A percentile compares a stretch with the other conserved stretches of the same genome.
Evolutionary conservation across 2,797 vertebrate species (phyloP).

Genomic region (Bucorvus abyssinicus): DNA sequence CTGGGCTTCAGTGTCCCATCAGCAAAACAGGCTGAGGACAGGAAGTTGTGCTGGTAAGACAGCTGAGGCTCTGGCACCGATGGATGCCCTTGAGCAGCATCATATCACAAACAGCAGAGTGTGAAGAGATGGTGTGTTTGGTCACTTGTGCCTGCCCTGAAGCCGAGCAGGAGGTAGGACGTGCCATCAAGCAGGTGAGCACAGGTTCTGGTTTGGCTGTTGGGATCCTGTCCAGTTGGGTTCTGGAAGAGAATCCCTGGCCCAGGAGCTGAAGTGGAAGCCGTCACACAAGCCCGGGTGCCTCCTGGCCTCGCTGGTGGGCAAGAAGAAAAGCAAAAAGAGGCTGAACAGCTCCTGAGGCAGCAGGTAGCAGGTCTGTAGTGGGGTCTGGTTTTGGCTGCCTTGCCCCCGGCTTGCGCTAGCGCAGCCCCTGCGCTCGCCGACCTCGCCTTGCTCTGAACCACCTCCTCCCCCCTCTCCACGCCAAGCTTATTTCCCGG

Average conservation of each 20-base stretch:
- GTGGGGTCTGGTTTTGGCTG: background rate
- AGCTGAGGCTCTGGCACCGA: background rate
- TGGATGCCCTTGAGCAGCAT: background rate
- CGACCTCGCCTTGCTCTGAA: background rate
- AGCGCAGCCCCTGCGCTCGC: background rate
- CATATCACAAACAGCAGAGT: fast-evolving
- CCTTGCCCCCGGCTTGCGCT: background rate
- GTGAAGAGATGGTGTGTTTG: background rate
- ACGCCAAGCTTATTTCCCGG: conserved; percentile 66
- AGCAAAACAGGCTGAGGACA: background rate
- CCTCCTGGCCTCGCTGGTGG: background rate
- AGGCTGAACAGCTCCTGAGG: background rate
- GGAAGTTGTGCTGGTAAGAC: background rate
- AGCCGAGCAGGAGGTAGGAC: background rate
- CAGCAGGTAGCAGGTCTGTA: background rate
- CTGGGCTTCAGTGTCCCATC: background rate
- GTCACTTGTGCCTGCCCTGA: background rate
- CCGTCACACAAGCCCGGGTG: background rate
- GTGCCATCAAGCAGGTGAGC: background rate
- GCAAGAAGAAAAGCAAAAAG: background rate
- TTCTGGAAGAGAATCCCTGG: background rate
- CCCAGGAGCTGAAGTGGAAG: background rate
- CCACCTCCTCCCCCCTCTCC: conserved; percentile 56
- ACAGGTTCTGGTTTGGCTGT: background rate
- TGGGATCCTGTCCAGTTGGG: background rate